Base-by-base conservation (phyloP, 2,888 invertebrate genomes). In the Dorcus parallelipipedus region DNA sequence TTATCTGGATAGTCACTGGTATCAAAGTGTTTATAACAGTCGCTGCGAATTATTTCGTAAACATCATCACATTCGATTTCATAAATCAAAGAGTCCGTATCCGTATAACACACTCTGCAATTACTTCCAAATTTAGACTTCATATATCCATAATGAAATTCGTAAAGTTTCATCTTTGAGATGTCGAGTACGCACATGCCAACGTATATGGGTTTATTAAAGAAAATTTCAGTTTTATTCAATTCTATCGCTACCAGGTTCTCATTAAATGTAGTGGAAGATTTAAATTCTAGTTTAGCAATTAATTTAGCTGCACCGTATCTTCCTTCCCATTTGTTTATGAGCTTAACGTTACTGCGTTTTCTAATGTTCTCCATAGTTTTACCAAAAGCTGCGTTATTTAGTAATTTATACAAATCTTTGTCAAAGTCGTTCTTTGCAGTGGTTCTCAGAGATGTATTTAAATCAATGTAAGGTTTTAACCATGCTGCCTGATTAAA, bases 191-290 rank as follows among this genome's bases (percentile, higher is more conserved):
- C 67, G 14, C 58, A 49, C 51, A 73, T 64, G 5, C 74, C 76
- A 6, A 69, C 62, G 53, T 74, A 76, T 33, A 78, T 71, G 2
- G 73, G 75, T 64, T 73, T 72, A 63, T 72, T 66, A 38, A 71
- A 67, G 14, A 42, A 38, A n/a, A 74, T 56, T 33, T 58, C 48
- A 1, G 55, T 50, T 59, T 65, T 67, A n/a, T 64, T 61, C 53
- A 73, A 55, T 52, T 76, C 68, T 14, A 77, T 61, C 2, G 69
- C 69, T 0, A 70, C 67, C 7, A 76, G 56, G 54, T 77, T 59
- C 49, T 75, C 70, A 50, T 65, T 59, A 52, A 74, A 73, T 49
- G 73, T 71, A 3, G 59, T 56, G 9, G 61, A 49, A 47, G 64
- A 68, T 43, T 71, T 63, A 55, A 71, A 73, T 59, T 70, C 68